Evolutionary conservation across 2,797 vertebrate species (phyloP), one percentile per base, ranked within the genome.

Genomic region (Falco concolor): DNA sequence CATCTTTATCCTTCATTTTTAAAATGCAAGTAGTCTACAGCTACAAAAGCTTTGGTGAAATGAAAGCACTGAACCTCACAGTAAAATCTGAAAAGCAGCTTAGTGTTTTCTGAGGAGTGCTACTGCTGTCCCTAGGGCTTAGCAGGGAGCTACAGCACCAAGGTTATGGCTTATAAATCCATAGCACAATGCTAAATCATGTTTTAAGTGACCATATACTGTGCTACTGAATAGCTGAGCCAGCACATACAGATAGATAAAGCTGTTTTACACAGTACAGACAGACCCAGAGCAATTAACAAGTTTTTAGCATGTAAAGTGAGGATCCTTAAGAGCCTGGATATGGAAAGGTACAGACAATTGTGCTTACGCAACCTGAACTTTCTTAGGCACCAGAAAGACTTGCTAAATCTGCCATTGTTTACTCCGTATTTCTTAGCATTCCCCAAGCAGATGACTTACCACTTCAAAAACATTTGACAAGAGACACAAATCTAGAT

Each of bases 221-320:
- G 89, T 1, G 25, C 24, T 65, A 24, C 54, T 3, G 0, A 8
- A 61, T 2, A 49, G 73, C 34, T 38, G 18, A 13, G 16, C 23
- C 74, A 34, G 8, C 42, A 40, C 28, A 6, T 5, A 30, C 9
- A 56, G 12, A 27, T 3, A 32, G 7, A 5, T 15, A 17, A 57
- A 9, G 24, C 36, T 38, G 6, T 16, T 3, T 6, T 1, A 19
- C 1, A 4, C 11, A 19, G 2, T 2, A 23, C 53, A 44, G 47
- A 28, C 16, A 63, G 59, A 56, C 1, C 16, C 61, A 24, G 18
- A 23, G 32, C 18, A 59, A 56, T 50, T 24, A 69, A 84, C 8
- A 6, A 18, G 32, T 27, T 27, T 34, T 15, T 13, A 50, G 25
- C 0, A 0, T 8, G 12, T 18, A 3, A 40, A 9, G 14, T 0